These are phyloP conservation scores for Chloropsis hardwickii DNA, from an alignment of 2,113 vertebrate genomes.

Conservation along the genomic window DNA sequence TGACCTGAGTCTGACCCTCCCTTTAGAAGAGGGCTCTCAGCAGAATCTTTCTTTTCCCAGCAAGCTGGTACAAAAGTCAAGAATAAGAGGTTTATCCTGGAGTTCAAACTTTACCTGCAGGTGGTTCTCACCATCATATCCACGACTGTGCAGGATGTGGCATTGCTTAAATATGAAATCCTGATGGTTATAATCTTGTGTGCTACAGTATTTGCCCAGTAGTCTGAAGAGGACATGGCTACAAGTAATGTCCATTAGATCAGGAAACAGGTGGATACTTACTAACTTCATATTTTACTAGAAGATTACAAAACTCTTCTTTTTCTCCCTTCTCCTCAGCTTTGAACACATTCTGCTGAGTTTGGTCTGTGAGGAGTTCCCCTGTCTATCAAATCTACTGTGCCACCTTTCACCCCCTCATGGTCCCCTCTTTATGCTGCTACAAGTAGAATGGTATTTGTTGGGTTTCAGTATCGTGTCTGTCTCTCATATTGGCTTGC, in stretches of 20 bases:
- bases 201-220: background rate
- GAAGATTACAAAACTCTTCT: background rate
- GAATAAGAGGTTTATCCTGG: background rate
- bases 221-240: background rate
- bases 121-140: background rate
- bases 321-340: background rate
- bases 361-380: background rate
- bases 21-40: background rate
- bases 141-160: background rate
- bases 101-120: background rate
- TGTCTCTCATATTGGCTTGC: background rate
- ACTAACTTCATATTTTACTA: background rate
- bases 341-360: background rate
- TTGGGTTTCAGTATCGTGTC: background rate
- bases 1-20: background rate
- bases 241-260: background rate
- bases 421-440: fast-evolving
- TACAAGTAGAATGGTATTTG: background rate
- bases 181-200: background rate
- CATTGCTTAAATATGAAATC: background rate
- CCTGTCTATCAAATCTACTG: background rate
- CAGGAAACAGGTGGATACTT: background rate
- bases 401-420: background rate
- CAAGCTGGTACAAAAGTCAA: background rate
- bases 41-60: background rate